phyloP scores from a whole-genome alignment of 2,113 vertebrate species.

The Sylvietta virens region DNA sequence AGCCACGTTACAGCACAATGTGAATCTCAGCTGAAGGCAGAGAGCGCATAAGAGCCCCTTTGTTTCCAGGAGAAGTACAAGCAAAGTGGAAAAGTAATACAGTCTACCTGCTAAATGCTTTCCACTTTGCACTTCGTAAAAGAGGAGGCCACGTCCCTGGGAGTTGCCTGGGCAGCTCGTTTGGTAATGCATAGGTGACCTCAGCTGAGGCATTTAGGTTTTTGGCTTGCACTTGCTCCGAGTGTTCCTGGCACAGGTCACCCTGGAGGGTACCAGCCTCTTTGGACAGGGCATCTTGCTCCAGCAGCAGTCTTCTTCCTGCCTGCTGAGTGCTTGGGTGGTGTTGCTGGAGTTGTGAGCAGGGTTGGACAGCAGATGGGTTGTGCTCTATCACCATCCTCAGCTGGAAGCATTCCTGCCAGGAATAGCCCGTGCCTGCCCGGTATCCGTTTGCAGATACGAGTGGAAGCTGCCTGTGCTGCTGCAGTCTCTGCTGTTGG shows the following conservation, averaged over 20 bases:
- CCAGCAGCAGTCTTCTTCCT: background rate
- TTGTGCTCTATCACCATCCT: background rate
- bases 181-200: rapidly evolving
- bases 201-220: background rate
- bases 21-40: background rate
- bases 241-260: background rate
- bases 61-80: background rate
- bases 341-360: background rate
- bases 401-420: background rate
- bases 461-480: rapidly evolving
- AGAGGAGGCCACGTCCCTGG: background rate
- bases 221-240: background rate
- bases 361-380: background rate
- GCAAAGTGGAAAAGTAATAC: background rate
- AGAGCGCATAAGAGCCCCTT: background rate
- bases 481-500: background rate
- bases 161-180: background rate
- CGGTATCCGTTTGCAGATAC: background rate
- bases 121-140: slow-evolving; percentile 7
- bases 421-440: background rate
- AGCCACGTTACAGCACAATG: background rate
- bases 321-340: background rate
- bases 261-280: background rate
- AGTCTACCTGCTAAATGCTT: slow-evolving; percentile 31
- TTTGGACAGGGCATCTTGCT: background rate